Evolutionary conservation across 2,797 vertebrate genomes (phyloP).

Genomic region (Forpus xanthops): DNA sequence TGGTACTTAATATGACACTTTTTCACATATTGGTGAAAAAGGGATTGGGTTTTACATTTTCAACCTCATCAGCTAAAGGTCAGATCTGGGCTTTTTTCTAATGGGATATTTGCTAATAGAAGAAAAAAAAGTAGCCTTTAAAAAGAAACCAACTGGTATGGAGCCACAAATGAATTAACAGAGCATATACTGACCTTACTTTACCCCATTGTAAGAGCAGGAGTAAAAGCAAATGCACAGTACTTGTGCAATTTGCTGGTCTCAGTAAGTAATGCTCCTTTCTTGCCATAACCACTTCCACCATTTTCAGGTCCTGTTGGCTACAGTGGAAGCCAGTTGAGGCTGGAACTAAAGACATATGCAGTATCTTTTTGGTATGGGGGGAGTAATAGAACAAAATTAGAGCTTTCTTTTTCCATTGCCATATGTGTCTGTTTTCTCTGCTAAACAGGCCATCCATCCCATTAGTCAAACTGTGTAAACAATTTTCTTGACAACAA

Average conservation of each 20-base stretch:
- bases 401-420: background rate
- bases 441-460: background rate
- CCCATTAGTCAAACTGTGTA: conserved; percentile 32
- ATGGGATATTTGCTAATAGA: background rate
- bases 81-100: background rate
- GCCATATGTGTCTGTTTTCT: conserved; percentile 29
- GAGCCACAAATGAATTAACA: background rate
- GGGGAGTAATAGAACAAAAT: conserved; percentile 8
- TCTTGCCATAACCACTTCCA: background rate
- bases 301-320: background rate
- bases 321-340: background rate
- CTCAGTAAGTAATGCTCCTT: background rate
- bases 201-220: background rate
- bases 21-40: background rate
- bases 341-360: background rate
- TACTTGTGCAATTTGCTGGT: background rate
- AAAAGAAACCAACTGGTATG: background rate
- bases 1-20: background rate
- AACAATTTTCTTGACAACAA: conserved; percentile 26
- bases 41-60: background rate
- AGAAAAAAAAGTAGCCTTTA: background rate
- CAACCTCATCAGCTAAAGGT: background rate
- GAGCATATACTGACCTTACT: background rate
- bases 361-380: background rate
- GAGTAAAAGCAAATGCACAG: background rate